Percentiles rank a stretch among this genome's conserved stretches.
Evolutionary conservation across 2,113 vertebrate genomes (phyloP).

Genomic region (Eulacestoma nigropectus): DNA sequence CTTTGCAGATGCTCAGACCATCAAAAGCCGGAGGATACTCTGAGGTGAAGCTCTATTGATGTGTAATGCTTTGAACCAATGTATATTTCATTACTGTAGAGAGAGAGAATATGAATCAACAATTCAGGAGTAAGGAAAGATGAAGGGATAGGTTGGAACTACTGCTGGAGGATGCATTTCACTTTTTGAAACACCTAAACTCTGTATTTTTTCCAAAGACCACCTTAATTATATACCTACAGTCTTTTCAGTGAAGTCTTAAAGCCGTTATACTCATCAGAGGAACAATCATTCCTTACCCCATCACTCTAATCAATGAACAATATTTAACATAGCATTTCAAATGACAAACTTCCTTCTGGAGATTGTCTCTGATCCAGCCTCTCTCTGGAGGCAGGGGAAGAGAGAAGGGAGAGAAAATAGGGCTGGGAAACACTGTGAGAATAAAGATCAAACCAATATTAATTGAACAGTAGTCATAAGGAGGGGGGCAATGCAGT

Average conservation of each 20-base stretch:
- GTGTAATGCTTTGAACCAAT: background rate
- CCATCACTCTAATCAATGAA: background rate
- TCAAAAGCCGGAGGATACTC: background rate
- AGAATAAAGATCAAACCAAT: background rate
- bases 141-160: background rate
- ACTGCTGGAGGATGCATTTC: background rate
- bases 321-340: background rate
- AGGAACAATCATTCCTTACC: background rate
- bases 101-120: constrained; percentile 12
- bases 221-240: background rate
- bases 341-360: background rate
- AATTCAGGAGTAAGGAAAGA: constrained; percentile 11
- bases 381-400: background rate
- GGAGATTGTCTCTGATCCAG: background rate
- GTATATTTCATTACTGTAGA: constrained; percentile 33
- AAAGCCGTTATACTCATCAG: background rate
- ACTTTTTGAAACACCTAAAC: background rate
- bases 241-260: background rate
- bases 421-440: accelerated
- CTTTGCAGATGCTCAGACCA: background rate
- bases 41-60: background rate
- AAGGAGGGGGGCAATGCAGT: background rate
- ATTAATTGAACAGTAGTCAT: background rate
- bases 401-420: background rate
- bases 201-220: background rate